These are phyloP conservation scores for Andrena praecox DNA, from an alignment of 2,888 invertebrate species.

Conservation along the genomic window DNA sequence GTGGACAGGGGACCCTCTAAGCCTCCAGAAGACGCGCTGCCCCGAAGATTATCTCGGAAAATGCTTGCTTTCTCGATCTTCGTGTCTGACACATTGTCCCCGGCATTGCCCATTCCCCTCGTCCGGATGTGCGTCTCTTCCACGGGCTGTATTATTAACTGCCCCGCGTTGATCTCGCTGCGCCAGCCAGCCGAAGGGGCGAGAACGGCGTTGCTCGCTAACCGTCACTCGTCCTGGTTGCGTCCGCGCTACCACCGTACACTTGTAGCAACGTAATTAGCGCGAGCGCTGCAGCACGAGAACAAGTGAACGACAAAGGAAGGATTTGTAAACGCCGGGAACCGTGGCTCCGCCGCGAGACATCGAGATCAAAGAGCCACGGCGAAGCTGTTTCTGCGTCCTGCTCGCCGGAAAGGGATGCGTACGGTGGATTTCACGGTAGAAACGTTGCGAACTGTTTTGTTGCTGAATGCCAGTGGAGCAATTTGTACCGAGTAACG, in stretches of 20 bases:
- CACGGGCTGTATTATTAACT: slow-evolving; percentile 63
- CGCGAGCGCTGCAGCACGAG: slow-evolving; percentile 30
- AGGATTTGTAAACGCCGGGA: slow-evolving; percentile 16
- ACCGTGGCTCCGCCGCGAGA: background rate
- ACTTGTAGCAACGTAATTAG: slow-evolving; percentile 48
- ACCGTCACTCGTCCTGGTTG: background rate
- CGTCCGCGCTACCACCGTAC: background rate
- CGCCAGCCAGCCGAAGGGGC: slow-evolving; percentile 32
- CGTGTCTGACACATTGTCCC: slow-evolving; percentile 7
- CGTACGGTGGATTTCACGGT: background rate
- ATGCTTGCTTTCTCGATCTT: slow-evolving; percentile 42
- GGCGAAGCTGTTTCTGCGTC: slow-evolving; percentile 21
- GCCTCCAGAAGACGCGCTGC: slow-evolving; percentile 32
- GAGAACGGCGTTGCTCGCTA: slow-evolving; percentile 18
- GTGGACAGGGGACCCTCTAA: slow-evolving; percentile 43
- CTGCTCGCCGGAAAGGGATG: background rate
- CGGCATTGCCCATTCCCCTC: background rate
- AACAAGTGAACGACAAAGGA: slow-evolving; percentile 19
- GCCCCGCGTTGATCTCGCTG: slow-evolving; percentile 57
- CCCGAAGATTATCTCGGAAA: slow-evolving; percentile 63
- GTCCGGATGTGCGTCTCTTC: slow-evolving; percentile 49
- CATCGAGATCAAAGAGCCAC: slow-evolving; percentile 43
- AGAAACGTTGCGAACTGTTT: slow-evolving; percentile 14
- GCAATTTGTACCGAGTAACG: background rate
- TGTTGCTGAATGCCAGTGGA: background rate